Base-by-base conservation (phyloP, 2,113 vertebrate species). In the Cheilinus undulatus region DNA sequence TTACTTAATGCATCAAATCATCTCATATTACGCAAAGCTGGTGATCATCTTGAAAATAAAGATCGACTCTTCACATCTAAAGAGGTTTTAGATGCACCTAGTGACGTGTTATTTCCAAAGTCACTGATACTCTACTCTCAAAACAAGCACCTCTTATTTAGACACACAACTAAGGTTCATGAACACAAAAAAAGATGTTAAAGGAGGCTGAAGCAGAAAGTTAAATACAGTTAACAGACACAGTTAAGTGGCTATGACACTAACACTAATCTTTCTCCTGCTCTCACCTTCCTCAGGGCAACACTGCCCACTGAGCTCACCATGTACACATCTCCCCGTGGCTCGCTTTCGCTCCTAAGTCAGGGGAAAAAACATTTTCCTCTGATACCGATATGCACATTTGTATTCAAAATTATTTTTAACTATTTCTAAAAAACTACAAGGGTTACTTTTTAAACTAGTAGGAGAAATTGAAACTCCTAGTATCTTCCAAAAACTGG, bases 241-340 rank as follows among this genome's bases (percentile, higher is more conserved):
- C 42, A 72, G 38, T 8, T 68, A 3, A 56, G 14, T 20, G 7
- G 36, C 67, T 83, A 69, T 24, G 64, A 68, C 42, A 36, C 34
- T 38, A 64, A 7, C 48, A 38, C 77, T 63, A 54, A 22, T 67
- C 40, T 59, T 63, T 48, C 58, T 68, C 66, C 68, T 50, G 53
- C 34, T 75, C 90, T 92, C 90, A 93, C 88, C 92, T 91, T 73
- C 27, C 40, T 36, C 26, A 15, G 68, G 67, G 73, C 75, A 86
- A 61, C 63, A 32, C 36, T 49, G 80, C 61, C 61, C 61, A 54
- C 78, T 79, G 57, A 82, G 83, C 67, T 59, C 82, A 83, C 59
- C 78, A 67, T 22, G 32, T 22, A 32, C 63, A 74, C 71, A 42
- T 58, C 36, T 81, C 20, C 56, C 77, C 45, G 28, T 45, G 45